Base-by-base conservation (phyloP, 1,140 invertebrate species). In the Drosophila littoralis region DNA sequence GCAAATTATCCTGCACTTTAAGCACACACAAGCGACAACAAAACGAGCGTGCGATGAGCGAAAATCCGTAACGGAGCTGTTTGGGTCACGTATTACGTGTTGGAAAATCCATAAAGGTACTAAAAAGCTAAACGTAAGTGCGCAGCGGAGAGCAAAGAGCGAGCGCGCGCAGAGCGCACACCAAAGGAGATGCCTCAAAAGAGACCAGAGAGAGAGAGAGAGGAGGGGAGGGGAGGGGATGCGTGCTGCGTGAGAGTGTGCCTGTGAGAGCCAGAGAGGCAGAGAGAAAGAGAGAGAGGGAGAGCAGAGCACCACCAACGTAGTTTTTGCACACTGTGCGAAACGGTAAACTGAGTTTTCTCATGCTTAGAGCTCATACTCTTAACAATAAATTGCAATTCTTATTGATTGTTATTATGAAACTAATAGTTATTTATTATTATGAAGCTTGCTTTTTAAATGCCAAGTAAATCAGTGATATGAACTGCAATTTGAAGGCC, bases 51-150 rank as follows among this genome's bases (percentile, higher is more conserved):
- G 57, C 55, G 35, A 48, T 58, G 45, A 48, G 46, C 35, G 15
- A 51, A 35, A 36, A 51, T 42, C 10, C 33, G 32, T 48, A 32
- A 33, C 42, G 50, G 40, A 43, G 35, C 59, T 88, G 77, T 88
- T 84, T 88, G 75, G 63, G 84, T 84, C 80, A 89, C 80, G 80
- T 88, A 75, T 69, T 69, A 28, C 22, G 22, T 28, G 59, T 88
- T 88, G 80, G 80, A 88, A 88, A 88, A 88, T 88, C 84, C 61
- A 88, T 89, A 77, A 77, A 72, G 68, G 74, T 59, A 64, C 22
- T 40, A 28, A 54, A 71, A 45, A 65, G 52, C 50, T 35, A 45
- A 63, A 35, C 58, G 40, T 10, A 36, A 51, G 40, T 52, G 72
- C 72, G 70, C 70, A 67, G 12, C 58, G 36, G n/a, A 46, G 59